phyloP scores from a whole-genome alignment of 2,113 vertebrate species.

The Coptodon rendalli region DNA sequence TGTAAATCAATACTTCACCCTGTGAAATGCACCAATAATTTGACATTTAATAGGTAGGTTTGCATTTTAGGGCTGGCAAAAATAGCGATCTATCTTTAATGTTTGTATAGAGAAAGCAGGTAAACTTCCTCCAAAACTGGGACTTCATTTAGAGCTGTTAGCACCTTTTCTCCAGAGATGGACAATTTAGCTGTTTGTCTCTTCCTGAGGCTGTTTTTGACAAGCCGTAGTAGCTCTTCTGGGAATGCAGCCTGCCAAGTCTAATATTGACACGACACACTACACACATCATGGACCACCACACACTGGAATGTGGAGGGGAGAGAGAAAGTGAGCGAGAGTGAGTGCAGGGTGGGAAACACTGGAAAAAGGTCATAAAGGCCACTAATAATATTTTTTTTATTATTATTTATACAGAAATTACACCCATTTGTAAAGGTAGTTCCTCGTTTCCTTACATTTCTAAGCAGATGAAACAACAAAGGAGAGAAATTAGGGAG shows the following conservation, averaged over 20 bases:
- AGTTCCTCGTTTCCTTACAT: neutral
- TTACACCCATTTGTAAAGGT: neutral
- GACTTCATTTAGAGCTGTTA: neutral
- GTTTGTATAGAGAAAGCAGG: neutral
- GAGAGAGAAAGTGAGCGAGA: neutral
- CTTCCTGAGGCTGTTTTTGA: constrained; percentile 16
- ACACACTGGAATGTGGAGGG: constrained; percentile 21
- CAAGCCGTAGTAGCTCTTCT: constrained; percentile 17
- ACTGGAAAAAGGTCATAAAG: neutral
- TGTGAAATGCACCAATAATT: neutral
- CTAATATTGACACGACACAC: constrained; percentile 68
- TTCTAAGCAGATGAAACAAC: neutral
- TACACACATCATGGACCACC: constrained; percentile 22
- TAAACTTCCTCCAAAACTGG: neutral
- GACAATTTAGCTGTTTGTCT: neutral
- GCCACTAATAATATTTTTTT: neutral
- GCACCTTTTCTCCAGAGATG: neutral
- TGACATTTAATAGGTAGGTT: neutral
- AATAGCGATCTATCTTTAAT: neutral
- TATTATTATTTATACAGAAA: neutral
- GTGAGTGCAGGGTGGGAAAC: neutral
- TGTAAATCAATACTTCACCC: neutral
- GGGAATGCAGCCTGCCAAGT: constrained; percentile 45
- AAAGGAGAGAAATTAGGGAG: neutral
- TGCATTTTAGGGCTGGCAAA: neutral